Conservation (phyloP, 2,888 invertebrate genomes). For the Mythimna albipuncta region DNA sequence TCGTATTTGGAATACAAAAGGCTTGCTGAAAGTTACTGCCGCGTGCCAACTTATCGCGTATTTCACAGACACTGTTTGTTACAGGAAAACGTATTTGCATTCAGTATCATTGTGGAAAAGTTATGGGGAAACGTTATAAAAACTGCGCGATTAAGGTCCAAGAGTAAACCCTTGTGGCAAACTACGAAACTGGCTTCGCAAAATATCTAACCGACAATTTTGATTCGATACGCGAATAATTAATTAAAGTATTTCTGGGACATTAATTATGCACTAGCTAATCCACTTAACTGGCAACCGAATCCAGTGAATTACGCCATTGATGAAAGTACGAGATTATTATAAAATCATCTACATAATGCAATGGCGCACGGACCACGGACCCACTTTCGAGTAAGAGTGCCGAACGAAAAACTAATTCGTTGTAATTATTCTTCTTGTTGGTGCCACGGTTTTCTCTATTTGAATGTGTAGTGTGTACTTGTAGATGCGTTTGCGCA, state of each 20-base stretch:
- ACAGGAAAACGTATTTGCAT: slow-evolving; percentile 30
- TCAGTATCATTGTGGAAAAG: slow-evolving; percentile 10
- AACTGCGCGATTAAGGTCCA: neutral
- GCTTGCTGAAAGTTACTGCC: slow-evolving; percentile 37
- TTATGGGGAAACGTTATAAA: slow-evolving; percentile 4
- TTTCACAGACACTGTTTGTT: slow-evolving; percentile 46
- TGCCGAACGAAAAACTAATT: slow-evolving; percentile 51
- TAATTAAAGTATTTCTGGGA: slow-evolving; percentile 51
- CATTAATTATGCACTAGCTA: slow-evolving; percentile 52
- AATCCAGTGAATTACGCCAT: slow-evolving; percentile 65
- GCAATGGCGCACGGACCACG: slow-evolving; percentile 55
- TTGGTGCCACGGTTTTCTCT: slow-evolving; percentile 45
- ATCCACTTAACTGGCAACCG: slow-evolving; percentile 59
- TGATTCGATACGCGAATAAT: slow-evolving; percentile 38
- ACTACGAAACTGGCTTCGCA: neutral
- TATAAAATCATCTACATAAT: slow-evolving; percentile 66
- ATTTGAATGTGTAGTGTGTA: slow-evolving; percentile 39
- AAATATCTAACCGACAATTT: slow-evolving; percentile 17
- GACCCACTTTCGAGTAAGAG: slow-evolving; percentile 63
- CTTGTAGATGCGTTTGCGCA: slow-evolving; percentile 45
- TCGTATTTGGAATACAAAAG: slow-evolving; percentile 48
- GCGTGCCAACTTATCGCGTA: slow-evolving; percentile 51
- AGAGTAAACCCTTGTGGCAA: slow-evolving; percentile 1
- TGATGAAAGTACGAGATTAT: slow-evolving; percentile 69
- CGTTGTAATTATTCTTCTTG: slow-evolving; percentile 49